Evolutionary conservation across 2,113 vertebrate species (phyloP).

Genomic region (Erinaceus europaeus): DNA sequence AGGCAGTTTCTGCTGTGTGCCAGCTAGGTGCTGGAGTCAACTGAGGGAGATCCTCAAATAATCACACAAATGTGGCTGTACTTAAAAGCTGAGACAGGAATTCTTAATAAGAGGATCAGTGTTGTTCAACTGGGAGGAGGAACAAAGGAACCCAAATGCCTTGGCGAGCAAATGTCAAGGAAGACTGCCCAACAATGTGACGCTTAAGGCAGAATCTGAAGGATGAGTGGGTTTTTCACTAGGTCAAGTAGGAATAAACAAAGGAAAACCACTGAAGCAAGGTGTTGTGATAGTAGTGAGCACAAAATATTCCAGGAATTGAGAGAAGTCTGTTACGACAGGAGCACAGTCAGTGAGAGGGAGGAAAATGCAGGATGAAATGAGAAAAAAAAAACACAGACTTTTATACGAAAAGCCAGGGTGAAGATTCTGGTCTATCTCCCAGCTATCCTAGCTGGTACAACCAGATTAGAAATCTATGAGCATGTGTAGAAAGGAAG

Average conservation of each 20-base stretch:
- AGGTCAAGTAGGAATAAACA: neutral
- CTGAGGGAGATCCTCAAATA: neutral
- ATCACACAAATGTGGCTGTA: neutral
- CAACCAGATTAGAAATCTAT: too few species aligned
- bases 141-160: neutral
- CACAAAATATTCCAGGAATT: neutral
- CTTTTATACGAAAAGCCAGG: neutral
- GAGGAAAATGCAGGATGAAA: neutral
- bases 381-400: neutral
- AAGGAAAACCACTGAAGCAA: neutral
- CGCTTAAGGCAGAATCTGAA: neutral
- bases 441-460: neutral
- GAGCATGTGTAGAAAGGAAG: too few species aligned
- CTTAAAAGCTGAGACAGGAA: neutral
- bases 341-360: neutral
- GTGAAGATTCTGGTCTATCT: neutral
- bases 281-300: neutral
- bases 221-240: neutral
- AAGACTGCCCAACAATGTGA: neutral
- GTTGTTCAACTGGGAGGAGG: neutral
- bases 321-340: neutral
- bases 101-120: neutral
- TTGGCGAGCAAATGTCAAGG: neutral
- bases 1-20: neutral
- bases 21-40: neutral